Percentiles rank a stretch among this genome's conserved stretches.
Evolutionary conservation across 2,888 invertebrate species (phyloP).

Genomic region (Drosophila pseudotalamancana): DNA sequence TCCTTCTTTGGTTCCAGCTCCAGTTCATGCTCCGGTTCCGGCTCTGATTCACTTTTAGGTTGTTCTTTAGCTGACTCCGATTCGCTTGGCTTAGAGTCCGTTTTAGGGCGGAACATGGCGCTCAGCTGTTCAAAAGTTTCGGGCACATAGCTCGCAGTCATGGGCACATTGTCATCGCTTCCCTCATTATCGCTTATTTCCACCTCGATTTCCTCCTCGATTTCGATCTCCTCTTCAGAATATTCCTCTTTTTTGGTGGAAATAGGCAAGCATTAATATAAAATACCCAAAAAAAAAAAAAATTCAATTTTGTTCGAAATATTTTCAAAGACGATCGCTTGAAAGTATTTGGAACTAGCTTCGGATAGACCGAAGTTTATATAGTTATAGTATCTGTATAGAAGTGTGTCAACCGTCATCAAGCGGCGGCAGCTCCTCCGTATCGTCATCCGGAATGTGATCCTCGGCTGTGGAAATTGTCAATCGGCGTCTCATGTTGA

Average conservation of each 20-base stretch:
- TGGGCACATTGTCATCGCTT: conserved; percentile 83
- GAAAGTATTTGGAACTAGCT: conserved; percentile 48
- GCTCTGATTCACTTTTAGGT: too few species aligned
- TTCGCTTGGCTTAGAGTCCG: conserved; percentile 5
- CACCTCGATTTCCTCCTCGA: conserved; percentile 81
- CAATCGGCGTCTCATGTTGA: conserved; percentile 80
- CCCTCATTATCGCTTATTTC: conserved; percentile 71
- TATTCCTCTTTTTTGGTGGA: conserved; percentile 65
- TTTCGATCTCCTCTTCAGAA: conserved; percentile 80
- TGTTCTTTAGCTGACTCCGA: conserved; percentile 3
- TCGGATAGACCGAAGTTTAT: conserved; percentile 58
- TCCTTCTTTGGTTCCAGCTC: conserved; percentile 3
- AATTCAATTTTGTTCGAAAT: conserved; percentile 23
- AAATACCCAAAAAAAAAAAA: neutral
- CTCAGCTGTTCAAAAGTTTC: conserved; percentile 82
- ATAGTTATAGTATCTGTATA: conserved; percentile 8
- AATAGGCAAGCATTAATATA: conserved; percentile 32
- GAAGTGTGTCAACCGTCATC: conserved; percentile 79
- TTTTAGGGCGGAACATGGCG: conserved; percentile 74
- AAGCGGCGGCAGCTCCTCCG: conserved; percentile 72
- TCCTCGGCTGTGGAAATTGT: conserved; percentile 82
- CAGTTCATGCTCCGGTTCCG: neutral
- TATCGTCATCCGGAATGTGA: conserved; percentile 66
- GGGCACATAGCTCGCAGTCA: conserved; percentile 73
- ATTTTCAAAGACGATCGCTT: conserved; percentile 13